Evolutionary conservation across 2,797 vertebrate species (phyloP).

Genomic region (Caiman crocodilus): DNA sequence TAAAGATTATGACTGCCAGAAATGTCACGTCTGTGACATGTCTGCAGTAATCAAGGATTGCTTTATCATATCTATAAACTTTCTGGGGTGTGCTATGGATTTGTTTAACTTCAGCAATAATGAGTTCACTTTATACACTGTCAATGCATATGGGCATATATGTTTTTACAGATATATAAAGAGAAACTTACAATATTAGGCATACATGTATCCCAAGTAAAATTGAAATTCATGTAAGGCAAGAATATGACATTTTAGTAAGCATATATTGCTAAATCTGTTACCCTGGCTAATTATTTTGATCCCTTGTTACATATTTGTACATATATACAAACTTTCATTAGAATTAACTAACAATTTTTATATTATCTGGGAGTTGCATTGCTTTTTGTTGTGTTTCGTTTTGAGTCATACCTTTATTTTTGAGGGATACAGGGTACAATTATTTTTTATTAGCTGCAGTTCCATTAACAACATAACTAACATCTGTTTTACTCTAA

Average conservation of each 20-base stretch:
- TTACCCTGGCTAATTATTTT: conserved; percentile 41
- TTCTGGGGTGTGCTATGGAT: neutral
- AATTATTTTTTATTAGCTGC: conserved; percentile 77
- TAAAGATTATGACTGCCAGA: neutral
- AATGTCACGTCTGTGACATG: neutral
- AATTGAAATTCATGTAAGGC: neutral
- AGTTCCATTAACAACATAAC: conserved; percentile 69
- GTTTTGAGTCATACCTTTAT: conserved; percentile 58
- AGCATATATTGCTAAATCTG: neutral
- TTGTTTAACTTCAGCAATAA: neutral
- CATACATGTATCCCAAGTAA: neutral
- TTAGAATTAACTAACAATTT: conserved; percentile 38
- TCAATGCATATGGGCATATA: neutral
- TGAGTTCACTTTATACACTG: neutral
- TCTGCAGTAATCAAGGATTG: conserved; percentile 10
- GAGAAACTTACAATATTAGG: neutral
- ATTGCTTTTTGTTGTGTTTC: conserved; percentile 41
- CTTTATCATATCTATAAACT: conserved; percentile 21
- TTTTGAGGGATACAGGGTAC: conserved; percentile 55
- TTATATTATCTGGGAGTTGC: conserved; percentile 28
- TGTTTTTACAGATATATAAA: neutral
- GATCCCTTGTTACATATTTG: neutral
- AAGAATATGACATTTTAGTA: neutral
- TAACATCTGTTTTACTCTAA: conserved; percentile 77
- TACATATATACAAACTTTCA: conserved; percentile 29